phyloP scores from a whole-genome alignment of 2,888 invertebrate genomes.

The Pammene aurita region DNA sequence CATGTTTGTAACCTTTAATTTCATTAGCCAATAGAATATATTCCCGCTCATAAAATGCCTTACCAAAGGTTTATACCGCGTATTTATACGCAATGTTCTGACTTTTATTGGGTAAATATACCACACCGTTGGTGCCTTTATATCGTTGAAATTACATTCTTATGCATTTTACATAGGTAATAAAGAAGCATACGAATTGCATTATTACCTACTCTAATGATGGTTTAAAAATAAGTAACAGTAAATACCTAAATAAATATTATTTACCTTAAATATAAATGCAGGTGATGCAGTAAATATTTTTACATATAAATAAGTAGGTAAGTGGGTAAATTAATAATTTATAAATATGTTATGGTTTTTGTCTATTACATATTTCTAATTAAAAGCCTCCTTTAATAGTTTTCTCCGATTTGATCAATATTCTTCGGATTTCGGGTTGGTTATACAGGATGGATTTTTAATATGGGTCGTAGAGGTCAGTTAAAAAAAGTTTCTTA shows the following conservation, averaged over 20 bases:
- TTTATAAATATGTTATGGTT: too few relatives aligned
- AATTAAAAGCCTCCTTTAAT: too few relatives aligned
- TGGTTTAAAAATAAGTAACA: too few relatives aligned
- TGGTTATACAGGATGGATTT: too few relatives aligned
- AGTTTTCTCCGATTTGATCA: too few relatives aligned
- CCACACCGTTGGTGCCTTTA: not conserved
- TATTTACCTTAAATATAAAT: not conserved
- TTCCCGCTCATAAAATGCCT: constrained; percentile 11
- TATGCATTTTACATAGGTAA: not conserved
- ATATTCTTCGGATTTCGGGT: too few relatives aligned
- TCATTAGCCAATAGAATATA: constrained; percentile 9
- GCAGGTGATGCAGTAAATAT: not conserved
- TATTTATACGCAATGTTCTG: constrained; percentile 16
- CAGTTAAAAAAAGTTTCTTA: too few relatives aligned
- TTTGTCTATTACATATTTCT: not conserved
- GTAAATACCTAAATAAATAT: not conserved
- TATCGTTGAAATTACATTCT: constrained; percentile 8
- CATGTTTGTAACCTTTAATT: constrained; percentile 20
- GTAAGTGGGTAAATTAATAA: too few relatives aligned
- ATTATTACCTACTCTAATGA: constrained; percentile 6
- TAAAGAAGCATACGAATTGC: constrained; percentile 12
- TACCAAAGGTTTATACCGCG: not conserved
- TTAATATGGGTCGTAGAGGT: too few relatives aligned
- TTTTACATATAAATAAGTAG: not conserved
- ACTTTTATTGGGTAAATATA: constrained; percentile 20